phyloP scores from a whole-genome alignment of 2,113 vertebrate genomes.

The Oceanodroma tethys region DNA sequence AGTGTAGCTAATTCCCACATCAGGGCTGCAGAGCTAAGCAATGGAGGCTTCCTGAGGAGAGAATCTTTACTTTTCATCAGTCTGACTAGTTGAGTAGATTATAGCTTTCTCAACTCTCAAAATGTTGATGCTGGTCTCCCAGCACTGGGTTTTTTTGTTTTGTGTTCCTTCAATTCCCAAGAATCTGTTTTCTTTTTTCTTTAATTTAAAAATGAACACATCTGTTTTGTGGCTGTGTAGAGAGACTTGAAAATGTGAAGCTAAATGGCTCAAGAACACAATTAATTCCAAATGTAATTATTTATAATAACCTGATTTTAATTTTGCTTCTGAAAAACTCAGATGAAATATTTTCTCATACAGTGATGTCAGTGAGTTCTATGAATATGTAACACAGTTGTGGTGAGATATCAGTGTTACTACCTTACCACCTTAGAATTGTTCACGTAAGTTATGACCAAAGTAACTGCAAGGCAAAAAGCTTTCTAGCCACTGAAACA shows the following conservation, averaged over 20 bases:
- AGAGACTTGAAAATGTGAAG: neutral
- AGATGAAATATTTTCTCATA: neutral
- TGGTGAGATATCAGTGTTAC: neutral
- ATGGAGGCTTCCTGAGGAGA: neutral
- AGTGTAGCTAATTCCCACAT: neutral
- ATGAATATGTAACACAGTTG: neutral
- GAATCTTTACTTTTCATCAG: neutral
- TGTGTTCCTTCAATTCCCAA: neutral
- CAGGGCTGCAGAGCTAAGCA: neutral
- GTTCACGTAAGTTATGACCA: fast-evolving
- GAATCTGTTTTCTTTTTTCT: neutral
- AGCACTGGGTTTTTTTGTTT: neutral
- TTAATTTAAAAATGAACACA: neutral
- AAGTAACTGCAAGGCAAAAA: neutral
- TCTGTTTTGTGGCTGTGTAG: neutral
- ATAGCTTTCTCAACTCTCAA: neutral
- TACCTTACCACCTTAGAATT: neutral
- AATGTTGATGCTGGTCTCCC: neutral
- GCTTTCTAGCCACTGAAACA: neutral
- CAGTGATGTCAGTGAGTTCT: neutral
- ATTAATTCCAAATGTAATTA: neutral
- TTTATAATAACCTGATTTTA: neutral
- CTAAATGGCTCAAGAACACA: neutral
- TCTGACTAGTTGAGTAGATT: neutral
- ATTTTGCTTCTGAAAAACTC: neutral